Evolutionary conservation across 2,888 invertebrate genomes (phyloP).

Genomic region (Nemapogon koenigi): DNA sequence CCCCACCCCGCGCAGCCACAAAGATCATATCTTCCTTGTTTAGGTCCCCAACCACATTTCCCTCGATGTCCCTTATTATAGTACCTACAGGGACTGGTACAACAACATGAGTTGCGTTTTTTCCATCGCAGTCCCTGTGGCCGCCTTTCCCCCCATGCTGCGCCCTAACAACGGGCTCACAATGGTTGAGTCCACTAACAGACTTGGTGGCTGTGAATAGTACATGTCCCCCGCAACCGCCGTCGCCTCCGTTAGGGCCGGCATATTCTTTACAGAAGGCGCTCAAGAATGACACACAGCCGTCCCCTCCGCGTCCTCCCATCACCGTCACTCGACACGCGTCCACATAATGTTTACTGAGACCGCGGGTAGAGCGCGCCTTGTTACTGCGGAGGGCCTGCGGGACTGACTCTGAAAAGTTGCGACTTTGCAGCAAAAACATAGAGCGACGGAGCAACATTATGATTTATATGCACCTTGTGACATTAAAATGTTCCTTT

Average conservation of each 20-base stretch:
- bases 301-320: slow-evolving; percentile 92
- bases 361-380: slow-evolving; percentile 38
- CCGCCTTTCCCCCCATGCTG: slow-evolving; percentile 73
- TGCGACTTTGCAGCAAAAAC: not conserved
- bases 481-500: too few relatives aligned
- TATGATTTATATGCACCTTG: too few relatives aligned
- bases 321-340: slow-evolving; percentile 67
- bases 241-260: slow-evolving; percentile 96
- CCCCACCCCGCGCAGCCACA: slow-evolving; percentile 92
- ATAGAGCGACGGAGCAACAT: too few relatives aligned
- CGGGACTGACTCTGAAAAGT: slow-evolving; percentile 20
- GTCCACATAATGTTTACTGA: slow-evolving; percentile 74
- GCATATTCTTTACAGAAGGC: slow-evolving; percentile 85
- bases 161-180: slow-evolving; percentile 66
- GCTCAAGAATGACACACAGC: slow-evolving; percentile 85
- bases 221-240: slow-evolving; percentile 95
- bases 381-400: slow-evolving; percentile 46
- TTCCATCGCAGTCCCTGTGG: slow-evolving; percentile 81
- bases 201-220: slow-evolving; percentile 76
- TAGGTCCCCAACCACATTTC: slow-evolving; percentile 53
- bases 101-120: slow-evolving; percentile 74
- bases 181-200: slow-evolving; percentile 73
- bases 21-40: slow-evolving; percentile 70
- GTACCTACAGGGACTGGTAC: slow-evolving; percentile 86
- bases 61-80: slow-evolving; percentile 64